Conservation (phyloP, 2,888 invertebrate species). For the Hydroisotoma schaefferi region DNA sequence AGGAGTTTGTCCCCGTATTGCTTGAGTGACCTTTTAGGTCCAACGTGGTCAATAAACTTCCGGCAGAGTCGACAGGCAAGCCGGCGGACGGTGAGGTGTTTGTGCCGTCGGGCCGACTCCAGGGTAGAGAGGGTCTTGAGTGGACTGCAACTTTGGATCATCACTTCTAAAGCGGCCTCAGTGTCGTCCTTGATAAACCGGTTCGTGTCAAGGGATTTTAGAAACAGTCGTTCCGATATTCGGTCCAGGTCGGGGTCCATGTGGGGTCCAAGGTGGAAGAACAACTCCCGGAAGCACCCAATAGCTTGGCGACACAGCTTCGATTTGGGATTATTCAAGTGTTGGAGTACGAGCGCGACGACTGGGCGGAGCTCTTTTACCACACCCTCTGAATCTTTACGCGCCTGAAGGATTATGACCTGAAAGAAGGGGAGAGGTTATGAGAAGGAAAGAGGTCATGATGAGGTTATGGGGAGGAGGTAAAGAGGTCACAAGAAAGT, state of each 20-base stretch:
- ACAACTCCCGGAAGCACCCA: neutral
- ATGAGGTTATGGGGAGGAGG: too few species aligned
- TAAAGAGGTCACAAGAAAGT: too few species aligned
- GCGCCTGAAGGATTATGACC: neutral
- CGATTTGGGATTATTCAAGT: neutral
- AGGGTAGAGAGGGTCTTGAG: neutral
- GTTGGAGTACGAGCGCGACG: neutral
- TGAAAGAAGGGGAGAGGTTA: too few species aligned
- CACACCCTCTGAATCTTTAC: neutral
- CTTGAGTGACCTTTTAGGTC: neutral
- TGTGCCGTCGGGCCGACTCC: conserved; percentile 4
- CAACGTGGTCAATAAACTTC: neutral
- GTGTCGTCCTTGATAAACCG: conserved; percentile 8
- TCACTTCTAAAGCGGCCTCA: neutral
- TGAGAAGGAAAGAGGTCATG: too few species aligned
- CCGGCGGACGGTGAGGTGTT: neutral
- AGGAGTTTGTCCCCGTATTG: neutral
- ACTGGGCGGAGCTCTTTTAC: neutral
- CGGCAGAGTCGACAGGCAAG: neutral
- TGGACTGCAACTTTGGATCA: neutral
- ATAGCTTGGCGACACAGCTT: conserved; percentile 9
- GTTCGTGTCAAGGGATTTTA: conserved; percentile 2
- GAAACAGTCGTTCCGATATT: conserved; percentile 3
- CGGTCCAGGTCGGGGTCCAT: neutral
- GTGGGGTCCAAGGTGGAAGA: neutral